Base-by-base conservation (phyloP, 2,888 invertebrate genomes). In the Crematogaster levior region DNA sequence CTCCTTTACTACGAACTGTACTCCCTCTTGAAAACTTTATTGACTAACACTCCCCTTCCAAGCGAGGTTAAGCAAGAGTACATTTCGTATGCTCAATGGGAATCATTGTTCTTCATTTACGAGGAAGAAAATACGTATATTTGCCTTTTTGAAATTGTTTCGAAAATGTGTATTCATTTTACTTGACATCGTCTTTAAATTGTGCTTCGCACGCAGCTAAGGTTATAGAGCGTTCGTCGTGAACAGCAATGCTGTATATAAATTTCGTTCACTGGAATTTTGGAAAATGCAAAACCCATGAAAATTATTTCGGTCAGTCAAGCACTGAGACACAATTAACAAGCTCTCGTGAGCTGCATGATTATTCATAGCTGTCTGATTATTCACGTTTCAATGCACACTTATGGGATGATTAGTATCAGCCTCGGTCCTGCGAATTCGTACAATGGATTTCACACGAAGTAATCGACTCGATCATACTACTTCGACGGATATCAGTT, bases 91-190 rank as follows among this genome's bases (percentile, higher is more conserved):
- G 84, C 72, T 79, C 82, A 86, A 88, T 86, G 87, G 88, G 77
- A 85, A 88, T 88, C 84, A 86, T 92, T 92, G 92, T 92, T 92
- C 92, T 88, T 92, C 86, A 83, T 83, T 89, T 90, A 88, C 85
- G 87, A 87, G 92, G 92, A 93, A 92, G 91, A 92, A 92, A 92
- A 91, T 90, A 91, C 83, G 79, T 81, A 84, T 89, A 83, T 84
- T 65, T 84, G 68, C 84, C 81, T 85, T 81, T 79, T 83, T 79
- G 82, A 81, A 79, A 84, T 86, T 81, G 82, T 77, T 83, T 82
- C 10, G 37, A 70, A 37, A 66, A 68, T 70, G 15, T 43, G 37
- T 61, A n/a, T 34, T 40, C 27, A 18, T 48, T 63, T 46, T 21
- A 53, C 4, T 53, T 40, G 21, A 40, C 74, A 80, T 66, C 37